Percentiles rank a stretch among this genome's conserved stretches.
Conservation (phyloP, 2,113 vertebrate genomes). For the Psammodynastes pulverulentus region DNA sequence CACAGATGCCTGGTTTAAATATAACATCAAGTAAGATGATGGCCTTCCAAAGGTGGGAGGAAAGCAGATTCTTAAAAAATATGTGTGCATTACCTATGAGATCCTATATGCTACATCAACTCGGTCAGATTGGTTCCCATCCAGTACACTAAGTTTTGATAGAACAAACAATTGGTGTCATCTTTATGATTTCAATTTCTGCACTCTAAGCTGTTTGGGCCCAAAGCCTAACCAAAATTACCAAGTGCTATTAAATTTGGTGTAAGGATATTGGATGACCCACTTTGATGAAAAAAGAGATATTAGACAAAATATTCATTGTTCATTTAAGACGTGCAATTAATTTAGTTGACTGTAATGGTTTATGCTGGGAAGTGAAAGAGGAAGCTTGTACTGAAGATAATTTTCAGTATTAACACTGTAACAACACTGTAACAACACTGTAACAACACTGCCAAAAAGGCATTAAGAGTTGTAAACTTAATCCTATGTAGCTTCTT, state of each 20-base stretch:
- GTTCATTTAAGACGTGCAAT: neutral
- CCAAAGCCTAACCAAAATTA: neutral
- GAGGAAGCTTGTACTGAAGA: neutral
- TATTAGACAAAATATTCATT: neutral
- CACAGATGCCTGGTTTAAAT: conserved; percentile 66
- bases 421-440: no score
- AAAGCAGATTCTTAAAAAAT: neutral
- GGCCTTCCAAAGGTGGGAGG: conserved; percentile 48
- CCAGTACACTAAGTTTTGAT: neutral
- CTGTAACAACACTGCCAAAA: no score
- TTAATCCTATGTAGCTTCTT: no score
- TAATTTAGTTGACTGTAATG: neutral
- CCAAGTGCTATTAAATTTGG: neutral
- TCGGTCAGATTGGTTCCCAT: neutral
- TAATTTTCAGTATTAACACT: no score
- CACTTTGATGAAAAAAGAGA: neutral
- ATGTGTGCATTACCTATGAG: neutral
- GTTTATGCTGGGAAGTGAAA: neutral
- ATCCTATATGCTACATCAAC: conserved; percentile 17
- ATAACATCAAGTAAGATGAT: conserved; percentile 52
- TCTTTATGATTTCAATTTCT: neutral
- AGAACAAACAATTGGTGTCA: neutral
- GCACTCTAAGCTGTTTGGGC: neutral
- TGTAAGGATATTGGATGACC: neutral
- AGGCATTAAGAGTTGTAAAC: no score